Conservation (phyloP, 1,140 invertebrate genomes). For the Trichogramma pretiosum region DNA sequence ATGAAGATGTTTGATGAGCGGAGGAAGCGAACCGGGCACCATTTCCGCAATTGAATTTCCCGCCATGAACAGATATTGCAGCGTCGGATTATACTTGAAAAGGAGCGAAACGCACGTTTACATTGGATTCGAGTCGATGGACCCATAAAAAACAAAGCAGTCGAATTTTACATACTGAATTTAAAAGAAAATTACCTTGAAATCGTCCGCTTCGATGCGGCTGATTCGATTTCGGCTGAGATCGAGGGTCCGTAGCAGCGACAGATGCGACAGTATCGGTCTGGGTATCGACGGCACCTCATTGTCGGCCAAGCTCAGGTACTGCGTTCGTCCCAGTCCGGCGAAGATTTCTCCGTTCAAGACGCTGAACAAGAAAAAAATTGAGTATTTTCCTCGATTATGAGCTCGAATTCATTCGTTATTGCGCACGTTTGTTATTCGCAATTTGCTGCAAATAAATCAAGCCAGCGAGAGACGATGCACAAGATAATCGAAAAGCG, state of each 20-base stretch:
- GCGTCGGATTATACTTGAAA: conserved; percentile 53
- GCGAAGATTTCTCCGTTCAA: conserved; percentile 60
- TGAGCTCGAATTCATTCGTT: too few species aligned
- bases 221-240: conserved; percentile 61
- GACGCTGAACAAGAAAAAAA: too few species aligned
- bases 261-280: conserved; percentile 60
- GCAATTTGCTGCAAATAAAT: too few species aligned
- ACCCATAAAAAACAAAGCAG: too few species aligned
- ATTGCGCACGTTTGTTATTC: too few species aligned
- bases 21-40: conserved; percentile 56
- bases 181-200: conserved; percentile 44
- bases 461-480: too few species aligned
- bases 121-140: too few species aligned
- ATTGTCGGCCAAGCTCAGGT: conserved; percentile 67
- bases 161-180: background rate
- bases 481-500: too few species aligned
- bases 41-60: conserved; percentile 62
- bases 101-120: background rate
- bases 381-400: too few species aligned
- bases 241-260: conserved; percentile 62
- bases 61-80: conserved; percentile 60
- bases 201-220: conserved; percentile 51
- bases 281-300: conserved; percentile 59
- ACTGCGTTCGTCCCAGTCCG: conserved; percentile 59
- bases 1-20: conserved; percentile 57